A percentile compares a stretch with the other conserved stretches of the same genome.
These are phyloP conservation scores for Unio pictorum DNA, from an alignment of 2,888 invertebrate genomes.

Conservation along the genomic window DNA sequence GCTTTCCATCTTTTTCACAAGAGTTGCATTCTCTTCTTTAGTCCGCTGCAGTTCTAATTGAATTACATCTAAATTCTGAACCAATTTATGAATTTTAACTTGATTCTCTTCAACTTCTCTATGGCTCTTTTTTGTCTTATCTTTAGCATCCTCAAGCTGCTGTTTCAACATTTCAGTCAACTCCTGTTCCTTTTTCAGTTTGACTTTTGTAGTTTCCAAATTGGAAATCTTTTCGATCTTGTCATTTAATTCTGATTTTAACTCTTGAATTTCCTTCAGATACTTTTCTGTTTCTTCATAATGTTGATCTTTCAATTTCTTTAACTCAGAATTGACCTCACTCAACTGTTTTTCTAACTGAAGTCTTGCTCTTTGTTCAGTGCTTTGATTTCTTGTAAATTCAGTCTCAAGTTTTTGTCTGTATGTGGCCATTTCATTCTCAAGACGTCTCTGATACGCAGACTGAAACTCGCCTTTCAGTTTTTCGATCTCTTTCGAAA, in stretches of 20 bases:
- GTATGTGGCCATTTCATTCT: constrained; percentile 29
- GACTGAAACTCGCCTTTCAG: constrained; percentile 40
- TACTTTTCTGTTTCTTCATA: constrained; percentile 23
- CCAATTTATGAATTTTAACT: constrained; percentile 15
- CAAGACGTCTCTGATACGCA: constrained; percentile 40
- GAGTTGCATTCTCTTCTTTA: constrained; percentile 31
- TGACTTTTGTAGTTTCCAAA: constrained; percentile 28
- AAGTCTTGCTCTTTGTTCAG: constrained; percentile 35
- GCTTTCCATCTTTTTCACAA: constrained; percentile 31
- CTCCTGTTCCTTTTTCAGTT: constrained; percentile 33
- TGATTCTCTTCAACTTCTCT: constrained; percentile 20
- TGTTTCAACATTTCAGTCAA: constrained; percentile 27
- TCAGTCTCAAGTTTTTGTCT: constrained; percentile 34
- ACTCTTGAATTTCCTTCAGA: constrained; percentile 28
- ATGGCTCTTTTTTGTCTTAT: constrained; percentile 25
- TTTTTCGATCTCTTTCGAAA: constrained; percentile 48
- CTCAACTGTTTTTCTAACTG: constrained; percentile 34
- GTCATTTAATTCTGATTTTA: constrained; percentile 21
- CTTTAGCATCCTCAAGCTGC: constrained; percentile 30
- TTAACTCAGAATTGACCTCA: constrained; percentile 34
- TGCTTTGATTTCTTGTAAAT: constrained; percentile 21
- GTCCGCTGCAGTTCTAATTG: constrained; percentile 31
- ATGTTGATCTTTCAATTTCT: constrained; percentile 26
- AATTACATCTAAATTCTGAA: constrained; percentile 13
- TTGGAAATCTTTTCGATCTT: constrained; percentile 18